Percentiles rank a stretch among this genome's conserved stretches.
Conservation (phyloP, 2,113 vertebrate genomes). For the Callopanchax toddi region DNA sequence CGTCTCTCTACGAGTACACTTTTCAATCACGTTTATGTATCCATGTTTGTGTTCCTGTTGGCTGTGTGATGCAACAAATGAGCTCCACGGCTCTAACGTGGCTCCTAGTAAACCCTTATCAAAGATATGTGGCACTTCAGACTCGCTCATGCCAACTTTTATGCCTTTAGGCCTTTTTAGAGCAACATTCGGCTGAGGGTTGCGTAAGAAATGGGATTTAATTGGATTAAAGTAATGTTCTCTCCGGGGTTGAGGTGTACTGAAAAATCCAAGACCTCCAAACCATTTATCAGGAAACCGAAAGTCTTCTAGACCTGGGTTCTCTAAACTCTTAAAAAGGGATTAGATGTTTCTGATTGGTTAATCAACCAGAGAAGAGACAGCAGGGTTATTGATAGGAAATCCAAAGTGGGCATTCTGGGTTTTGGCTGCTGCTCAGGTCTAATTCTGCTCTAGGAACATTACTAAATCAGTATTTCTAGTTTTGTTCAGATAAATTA, state of each 20-base stretch:
- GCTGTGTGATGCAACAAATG: conserved; percentile 31
- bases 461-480: background rate
- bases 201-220: background rate
- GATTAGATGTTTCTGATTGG: conserved; percentile 41
- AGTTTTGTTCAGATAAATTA: background rate
- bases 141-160: conserved; percentile 11
- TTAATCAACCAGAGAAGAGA: too few relatives aligned
- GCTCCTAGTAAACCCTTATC: background rate
- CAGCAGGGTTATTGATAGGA: background rate
- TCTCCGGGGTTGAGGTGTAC: conserved; percentile 11
- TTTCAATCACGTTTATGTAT: conserved; percentile 25
- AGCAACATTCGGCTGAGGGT: background rate
- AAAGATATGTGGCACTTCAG: background rate
- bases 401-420: background rate
- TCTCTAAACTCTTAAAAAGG: conserved; percentile 42
- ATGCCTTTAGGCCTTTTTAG: background rate
- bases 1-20: background rate
- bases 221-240: conserved; percentile 9
- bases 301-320: background rate
- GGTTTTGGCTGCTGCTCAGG: background rate
- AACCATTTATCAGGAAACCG: conserved; percentile 27
- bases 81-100: conserved; percentile 7
- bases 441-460: too few relatives aligned
- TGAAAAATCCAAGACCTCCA: background rate
- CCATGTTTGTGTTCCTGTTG: conserved; percentile 34